Evolutionary conservation across 2,113 vertebrate species (phyloP).

Genomic region (Protobothrops flavoviridis): DNA sequence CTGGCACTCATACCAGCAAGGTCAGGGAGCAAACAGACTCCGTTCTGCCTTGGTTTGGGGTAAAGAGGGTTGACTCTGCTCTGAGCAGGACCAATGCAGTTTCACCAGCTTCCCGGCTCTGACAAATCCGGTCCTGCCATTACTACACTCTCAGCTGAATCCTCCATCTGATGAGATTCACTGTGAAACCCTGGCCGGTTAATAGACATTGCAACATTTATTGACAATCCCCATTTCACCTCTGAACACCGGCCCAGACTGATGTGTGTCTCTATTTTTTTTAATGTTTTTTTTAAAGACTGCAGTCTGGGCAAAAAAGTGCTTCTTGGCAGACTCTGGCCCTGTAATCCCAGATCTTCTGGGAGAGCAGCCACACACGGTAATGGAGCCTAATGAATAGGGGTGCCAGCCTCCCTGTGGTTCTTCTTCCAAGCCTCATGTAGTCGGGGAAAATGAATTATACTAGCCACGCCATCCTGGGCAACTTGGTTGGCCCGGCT

Average conservation of each 20-base stretch:
- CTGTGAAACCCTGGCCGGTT: background rate
- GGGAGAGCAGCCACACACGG: background rate
- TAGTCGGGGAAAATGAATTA: background rate
- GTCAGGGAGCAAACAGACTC: no score
- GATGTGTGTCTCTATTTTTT: background rate
- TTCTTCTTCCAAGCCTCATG: background rate
- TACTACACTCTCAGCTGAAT: background rate
- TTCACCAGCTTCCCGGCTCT: no score
- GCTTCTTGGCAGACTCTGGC: background rate
- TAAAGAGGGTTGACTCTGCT: no score
- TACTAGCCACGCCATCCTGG: background rate
- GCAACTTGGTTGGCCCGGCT: background rate
- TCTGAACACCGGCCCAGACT: background rate
- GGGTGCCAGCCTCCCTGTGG: no score
- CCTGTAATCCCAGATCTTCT: background rate
- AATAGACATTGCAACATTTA: background rate
- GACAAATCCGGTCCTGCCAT: no score
- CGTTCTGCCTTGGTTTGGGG: no score
- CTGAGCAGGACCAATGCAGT: no score
- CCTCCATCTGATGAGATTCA: background rate
- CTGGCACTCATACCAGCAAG: no score
- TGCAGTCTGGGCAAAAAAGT: background rate
- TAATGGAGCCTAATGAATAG: background rate
- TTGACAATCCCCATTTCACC: background rate
- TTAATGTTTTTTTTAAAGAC: background rate